These are phyloP conservation scores for Allobates femoralis DNA, from an alignment of 2,797 vertebrate species.

Conservation along the genomic window DNA sequence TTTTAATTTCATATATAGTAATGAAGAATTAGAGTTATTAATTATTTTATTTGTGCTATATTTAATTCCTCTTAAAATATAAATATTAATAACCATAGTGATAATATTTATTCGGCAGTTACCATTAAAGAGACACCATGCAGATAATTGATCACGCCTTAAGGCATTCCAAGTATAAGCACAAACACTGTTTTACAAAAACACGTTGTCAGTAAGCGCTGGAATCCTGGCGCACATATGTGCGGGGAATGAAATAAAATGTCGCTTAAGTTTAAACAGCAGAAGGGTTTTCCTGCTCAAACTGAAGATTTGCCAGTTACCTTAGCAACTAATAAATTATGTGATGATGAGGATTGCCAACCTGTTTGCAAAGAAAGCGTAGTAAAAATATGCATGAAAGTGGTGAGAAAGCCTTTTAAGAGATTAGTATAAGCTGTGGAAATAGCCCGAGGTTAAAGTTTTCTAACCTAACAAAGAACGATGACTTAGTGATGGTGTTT, in stretches of 20 bases:
- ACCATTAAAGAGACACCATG: background rate
- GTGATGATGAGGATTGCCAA: conserved; percentile 57
- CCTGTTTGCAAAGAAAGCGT: conserved; percentile 52
- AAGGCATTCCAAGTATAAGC: background rate
- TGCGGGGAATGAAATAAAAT: conserved; percentile 51
- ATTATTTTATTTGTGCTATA: too few relatives aligned
- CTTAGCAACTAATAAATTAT: conserved; percentile 54
- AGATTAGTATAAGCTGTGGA: conserved; percentile 60
- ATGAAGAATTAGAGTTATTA: too few relatives aligned
- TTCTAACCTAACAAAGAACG: conserved; percentile 37
- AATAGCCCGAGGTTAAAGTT: conserved; percentile 62
- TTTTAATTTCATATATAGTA: background rate
- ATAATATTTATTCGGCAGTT: background rate
- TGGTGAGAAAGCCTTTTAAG: conserved; percentile 34
- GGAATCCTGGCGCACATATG: conserved; percentile 60
- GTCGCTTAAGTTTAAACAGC: conserved; percentile 40
- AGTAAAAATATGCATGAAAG: conserved; percentile 42
- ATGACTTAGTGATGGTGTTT: conserved; percentile 25
- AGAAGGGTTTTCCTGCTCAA: conserved; percentile 61
- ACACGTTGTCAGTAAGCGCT: conserved; percentile 9
- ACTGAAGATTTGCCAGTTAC: conserved; percentile 46
- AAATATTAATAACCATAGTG: background rate
- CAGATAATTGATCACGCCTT: background rate
- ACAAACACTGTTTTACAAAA: conserved; percentile 47
- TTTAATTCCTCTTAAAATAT: too few relatives aligned